phyloP scores from a whole-genome alignment of 2,113 vertebrate genomes.

The Lophochroa leadbeateri region DNA sequence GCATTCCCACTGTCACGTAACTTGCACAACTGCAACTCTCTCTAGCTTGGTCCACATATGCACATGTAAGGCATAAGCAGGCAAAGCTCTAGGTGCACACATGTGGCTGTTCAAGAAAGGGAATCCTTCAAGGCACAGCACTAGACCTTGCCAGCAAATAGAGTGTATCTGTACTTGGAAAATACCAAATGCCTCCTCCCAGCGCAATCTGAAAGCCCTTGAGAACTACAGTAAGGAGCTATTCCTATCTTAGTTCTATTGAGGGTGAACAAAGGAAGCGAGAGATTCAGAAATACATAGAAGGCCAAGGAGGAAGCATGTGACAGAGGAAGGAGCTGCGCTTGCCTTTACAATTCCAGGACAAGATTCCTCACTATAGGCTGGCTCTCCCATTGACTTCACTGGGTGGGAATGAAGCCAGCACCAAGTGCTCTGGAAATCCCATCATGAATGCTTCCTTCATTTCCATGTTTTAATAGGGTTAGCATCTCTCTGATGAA shows the following conservation, averaged over 20 bases:
- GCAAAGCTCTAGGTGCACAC: neutral
- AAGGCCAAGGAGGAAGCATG: neutral
- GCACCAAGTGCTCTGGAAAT: fast-evolving
- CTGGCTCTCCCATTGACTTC: neutral
- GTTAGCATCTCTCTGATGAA: neutral
- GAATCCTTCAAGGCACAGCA: neutral
- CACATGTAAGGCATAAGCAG: fast-evolving
- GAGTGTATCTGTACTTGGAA: neutral
- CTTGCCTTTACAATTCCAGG: neutral
- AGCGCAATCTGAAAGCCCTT: neutral
- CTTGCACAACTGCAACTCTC: neutral
- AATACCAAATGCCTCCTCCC: neutral
- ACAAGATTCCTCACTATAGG: neutral
- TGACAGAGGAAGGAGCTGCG: neutral
- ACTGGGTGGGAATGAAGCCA: neutral
- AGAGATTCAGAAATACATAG: neutral
- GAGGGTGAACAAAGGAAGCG: neutral
- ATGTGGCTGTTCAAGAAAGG: neutral
- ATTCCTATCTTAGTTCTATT: neutral
- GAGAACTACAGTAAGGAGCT: neutral
- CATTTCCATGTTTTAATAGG: neutral
- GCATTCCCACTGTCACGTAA: neutral
- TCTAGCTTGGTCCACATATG: fast-evolving
- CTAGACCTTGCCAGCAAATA: too few species aligned
- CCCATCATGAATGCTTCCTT: neutral